Conservation (phyloP, 2,113 vertebrate species). For the Cyprinus carpio region DNA sequence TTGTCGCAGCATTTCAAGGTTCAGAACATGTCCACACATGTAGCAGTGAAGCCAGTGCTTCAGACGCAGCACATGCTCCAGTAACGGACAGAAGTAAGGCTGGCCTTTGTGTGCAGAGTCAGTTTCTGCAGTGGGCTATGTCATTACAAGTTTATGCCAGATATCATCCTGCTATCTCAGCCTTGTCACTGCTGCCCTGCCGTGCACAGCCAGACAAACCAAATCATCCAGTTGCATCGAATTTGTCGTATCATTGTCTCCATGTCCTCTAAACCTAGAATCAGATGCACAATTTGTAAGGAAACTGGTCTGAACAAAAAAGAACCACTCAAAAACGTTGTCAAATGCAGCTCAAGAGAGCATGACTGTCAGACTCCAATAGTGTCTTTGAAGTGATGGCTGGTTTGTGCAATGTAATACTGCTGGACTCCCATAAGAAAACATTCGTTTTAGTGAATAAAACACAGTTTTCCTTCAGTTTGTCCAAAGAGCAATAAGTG, state of each 20-base stretch:
- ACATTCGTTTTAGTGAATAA: neutral
- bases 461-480: neutral
- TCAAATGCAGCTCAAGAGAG: neutral
- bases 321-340: neutral
- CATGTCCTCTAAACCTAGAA: neutral
- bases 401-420: neutral
- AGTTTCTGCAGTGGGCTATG: neutral
- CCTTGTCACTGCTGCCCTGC: neutral
- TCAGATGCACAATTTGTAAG: neutral
- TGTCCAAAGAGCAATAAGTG: neutral
- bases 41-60: neutral
- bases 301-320: neutral
- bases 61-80: neutral
- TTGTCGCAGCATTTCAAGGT: neutral
- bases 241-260: neutral
- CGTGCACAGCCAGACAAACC: neutral
- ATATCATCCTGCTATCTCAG: neutral
- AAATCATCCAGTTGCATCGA: neutral
- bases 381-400: neutral
- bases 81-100: neutral
- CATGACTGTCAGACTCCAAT: neutral
- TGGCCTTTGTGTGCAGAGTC: neutral
- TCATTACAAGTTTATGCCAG: slow-evolving; percentile 35
- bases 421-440: neutral
- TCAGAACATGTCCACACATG: neutral